phyloP scores from a whole-genome alignment of 2,888 invertebrate genomes.

The Strigamia crassipes region DNA sequence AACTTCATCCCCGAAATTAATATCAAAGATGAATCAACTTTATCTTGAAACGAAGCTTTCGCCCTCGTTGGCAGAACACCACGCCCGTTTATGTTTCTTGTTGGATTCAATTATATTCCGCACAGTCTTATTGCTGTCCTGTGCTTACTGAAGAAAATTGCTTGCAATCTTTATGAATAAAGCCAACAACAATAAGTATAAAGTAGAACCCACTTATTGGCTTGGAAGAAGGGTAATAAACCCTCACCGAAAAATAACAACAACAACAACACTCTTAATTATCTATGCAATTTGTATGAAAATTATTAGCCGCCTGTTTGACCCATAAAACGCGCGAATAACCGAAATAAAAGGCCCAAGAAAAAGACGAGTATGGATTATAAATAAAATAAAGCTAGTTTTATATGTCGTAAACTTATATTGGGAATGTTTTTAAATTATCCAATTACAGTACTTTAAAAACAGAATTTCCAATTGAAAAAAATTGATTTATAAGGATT shows the following conservation, averaged over 20 bases:
- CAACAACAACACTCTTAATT: conserved; percentile 21
- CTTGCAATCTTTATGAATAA: conserved; percentile 19
- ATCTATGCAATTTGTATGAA: conserved; percentile 32
- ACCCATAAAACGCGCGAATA: conserved; percentile 5
- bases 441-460: not conserved
- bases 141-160: conserved; percentile 5
- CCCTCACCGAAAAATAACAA: conserved; percentile 19
- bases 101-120: conserved; percentile 12
- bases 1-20: conserved; percentile 10
- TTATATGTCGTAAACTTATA: not conserved
- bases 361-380: conserved; percentile 2
- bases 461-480: not conserved
- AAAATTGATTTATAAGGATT: not conserved
- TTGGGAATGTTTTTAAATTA: not conserved
- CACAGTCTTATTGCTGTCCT: conserved; percentile 26
- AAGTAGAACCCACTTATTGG: conserved; percentile 23
- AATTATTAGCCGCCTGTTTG: conserved; percentile 38
- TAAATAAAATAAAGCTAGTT: not conserved
- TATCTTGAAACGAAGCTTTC: conserved; percentile 23
- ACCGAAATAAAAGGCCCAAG: not conserved
- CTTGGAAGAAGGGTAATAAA: not conserved
- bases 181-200: conserved; percentile 22
- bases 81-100: conserved; percentile 12
- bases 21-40: conserved; percentile 39
- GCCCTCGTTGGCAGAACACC: not conserved